phyloP scores from a whole-genome alignment of 37 sponge, comb jelly and placozoan species.

The Aphrocallistes beatrix region DNA sequence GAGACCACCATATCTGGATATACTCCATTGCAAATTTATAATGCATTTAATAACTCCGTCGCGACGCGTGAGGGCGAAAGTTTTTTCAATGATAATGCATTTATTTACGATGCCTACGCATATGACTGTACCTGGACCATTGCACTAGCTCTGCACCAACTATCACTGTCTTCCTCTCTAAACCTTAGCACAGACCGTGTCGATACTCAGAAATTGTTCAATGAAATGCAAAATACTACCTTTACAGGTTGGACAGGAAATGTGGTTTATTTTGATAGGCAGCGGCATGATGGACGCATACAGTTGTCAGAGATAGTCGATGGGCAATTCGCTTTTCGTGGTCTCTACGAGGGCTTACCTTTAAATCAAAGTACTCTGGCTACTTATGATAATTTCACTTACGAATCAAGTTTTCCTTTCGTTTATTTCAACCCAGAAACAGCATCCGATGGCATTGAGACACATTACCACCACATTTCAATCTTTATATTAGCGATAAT shows the following conservation, averaged over 20 bases:
- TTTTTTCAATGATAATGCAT: background rate
- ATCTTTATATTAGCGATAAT: background rate
- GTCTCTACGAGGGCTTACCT: background rate
- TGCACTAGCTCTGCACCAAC: background rate
- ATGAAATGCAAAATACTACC: background rate
- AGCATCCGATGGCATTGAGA: background rate
- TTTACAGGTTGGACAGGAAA: background rate
- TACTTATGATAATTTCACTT: background rate
- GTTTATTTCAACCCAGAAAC: background rate
- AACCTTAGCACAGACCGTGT: background rate
- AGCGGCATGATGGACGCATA: background rate
- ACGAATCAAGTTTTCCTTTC: background rate
- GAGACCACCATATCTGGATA: background rate
- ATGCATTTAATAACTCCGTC: background rate
- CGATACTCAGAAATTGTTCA: background rate
- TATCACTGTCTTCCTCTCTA: background rate
- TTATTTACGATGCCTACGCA: background rate
- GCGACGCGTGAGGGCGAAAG: background rate
- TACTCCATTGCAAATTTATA: background rate
- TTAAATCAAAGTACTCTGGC: background rate
- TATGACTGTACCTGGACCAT: slow-evolving; percentile 12
- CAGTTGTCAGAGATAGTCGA: background rate
- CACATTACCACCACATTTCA: background rate
- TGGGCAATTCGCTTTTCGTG: background rate
- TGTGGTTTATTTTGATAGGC: background rate